These are phyloP conservation scores for Gadus macrocephalus DNA, from an alignment of 2,113 vertebrate genomes.

Conservation along the genomic window DNA sequence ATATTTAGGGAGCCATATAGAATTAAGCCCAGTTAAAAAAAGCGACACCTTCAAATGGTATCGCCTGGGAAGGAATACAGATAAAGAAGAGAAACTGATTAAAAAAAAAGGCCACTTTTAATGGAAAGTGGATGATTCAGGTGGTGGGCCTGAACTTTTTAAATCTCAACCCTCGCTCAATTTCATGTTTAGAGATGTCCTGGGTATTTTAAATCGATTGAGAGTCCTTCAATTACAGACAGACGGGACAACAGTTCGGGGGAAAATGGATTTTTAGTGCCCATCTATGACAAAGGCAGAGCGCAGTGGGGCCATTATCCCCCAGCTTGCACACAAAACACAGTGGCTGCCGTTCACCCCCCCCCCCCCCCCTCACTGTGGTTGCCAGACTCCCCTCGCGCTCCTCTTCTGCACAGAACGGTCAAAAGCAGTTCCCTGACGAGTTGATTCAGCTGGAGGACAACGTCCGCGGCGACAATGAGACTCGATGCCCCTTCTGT, in stretches of 20 bases:
- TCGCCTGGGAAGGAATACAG: conserved; percentile 21
- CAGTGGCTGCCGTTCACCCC: conserved; percentile 14
- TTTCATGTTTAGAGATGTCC: conserved; percentile 52
- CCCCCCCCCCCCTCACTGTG: conserved; percentile 24
- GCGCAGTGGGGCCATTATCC: conserved; percentile 25
- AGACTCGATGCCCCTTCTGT: background rate
- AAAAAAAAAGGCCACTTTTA: conserved; percentile 22
- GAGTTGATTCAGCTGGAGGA: conserved; percentile 10
- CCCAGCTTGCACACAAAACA: conserved; percentile 24
- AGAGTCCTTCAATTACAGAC: conserved; percentile 68
- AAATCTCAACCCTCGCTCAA: conserved; percentile 41
- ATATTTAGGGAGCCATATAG: background rate
- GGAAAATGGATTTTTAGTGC: conserved; percentile 64
- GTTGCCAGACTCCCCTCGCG: conserved; percentile 1
- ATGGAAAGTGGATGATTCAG: conserved; percentile 34
- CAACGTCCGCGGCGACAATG: background rate
- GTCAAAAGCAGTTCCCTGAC: conserved; percentile 23
- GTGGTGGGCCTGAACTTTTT: conserved; percentile 43
- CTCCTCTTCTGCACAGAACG: conserved; percentile 38
- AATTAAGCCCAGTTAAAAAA: background rate
- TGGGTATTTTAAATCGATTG: conserved; percentile 69
- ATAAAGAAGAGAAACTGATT: conserved; percentile 22
- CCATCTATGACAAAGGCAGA: conserved; percentile 58
- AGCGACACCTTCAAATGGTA: conserved; percentile 12
- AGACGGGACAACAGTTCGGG: conserved; percentile 51